Conservation (phyloP, 1,140 invertebrate species). For the Trichonephila clavata region DNA sequence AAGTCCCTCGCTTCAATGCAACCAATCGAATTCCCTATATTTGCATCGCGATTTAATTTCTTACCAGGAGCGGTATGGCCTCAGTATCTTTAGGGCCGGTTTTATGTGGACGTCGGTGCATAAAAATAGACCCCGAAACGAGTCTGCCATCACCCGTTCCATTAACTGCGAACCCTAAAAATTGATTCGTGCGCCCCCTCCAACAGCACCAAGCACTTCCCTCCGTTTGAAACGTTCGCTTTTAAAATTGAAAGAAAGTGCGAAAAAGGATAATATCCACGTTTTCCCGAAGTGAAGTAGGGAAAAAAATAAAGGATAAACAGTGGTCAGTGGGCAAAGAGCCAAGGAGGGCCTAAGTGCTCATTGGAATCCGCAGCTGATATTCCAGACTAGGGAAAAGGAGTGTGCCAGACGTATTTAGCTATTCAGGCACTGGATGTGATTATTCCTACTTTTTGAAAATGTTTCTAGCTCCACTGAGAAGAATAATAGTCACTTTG, state of each 20-base stretch:
- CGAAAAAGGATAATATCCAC: conserved; percentile 52
- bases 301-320: conserved; percentile 40
- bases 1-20: too few species aligned
- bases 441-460: conserved; percentile 53
- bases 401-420: conserved; percentile 59
- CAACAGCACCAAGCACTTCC: neutral
- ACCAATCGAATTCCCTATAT: neutral
- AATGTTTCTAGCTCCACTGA: conserved; percentile 20
- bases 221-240: conserved; percentile 9
- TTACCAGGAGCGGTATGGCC: neutral
- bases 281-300: neutral
- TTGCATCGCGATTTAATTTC: neutral
- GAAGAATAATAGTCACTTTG: conserved; percentile 52
- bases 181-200: conserved; percentile 49
- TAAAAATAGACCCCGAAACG: neutral
- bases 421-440: conserved; percentile 53
- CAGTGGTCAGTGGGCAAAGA: conserved; percentile 47
- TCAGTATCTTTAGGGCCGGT: conserved; percentile 6
- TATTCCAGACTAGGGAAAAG: neutral
- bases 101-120: conserved; percentile 1
- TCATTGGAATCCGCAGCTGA: conserved; percentile 62
- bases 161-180: conserved; percentile 66
- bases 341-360: conserved; percentile 51
- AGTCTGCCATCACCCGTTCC: conserved; percentile 12
- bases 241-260: conserved; percentile 64